phyloP scores from a whole-genome alignment of 2,797 vertebrate species.

The Cuculus canorus region DNA sequence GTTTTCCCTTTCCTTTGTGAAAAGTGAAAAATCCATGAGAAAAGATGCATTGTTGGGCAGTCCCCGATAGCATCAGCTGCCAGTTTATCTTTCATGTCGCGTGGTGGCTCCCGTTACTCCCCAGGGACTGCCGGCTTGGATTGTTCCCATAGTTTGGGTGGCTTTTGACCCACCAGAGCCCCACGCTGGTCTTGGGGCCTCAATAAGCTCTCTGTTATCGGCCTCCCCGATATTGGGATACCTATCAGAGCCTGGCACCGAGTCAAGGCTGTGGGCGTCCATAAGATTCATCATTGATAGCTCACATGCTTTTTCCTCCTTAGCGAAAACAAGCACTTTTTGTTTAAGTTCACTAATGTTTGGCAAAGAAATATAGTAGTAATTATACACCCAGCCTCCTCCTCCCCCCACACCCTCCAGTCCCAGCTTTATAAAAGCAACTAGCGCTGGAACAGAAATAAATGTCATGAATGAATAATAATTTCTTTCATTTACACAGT shows the following conservation, averaged over 20 bases:
- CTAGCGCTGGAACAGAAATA: constrained; percentile 71
- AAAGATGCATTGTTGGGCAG: constrained; percentile 48
- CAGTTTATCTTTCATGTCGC: constrained; percentile 59
- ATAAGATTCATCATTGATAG: constrained; percentile 69
- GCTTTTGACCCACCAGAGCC: constrained; percentile 66
- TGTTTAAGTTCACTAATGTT: constrained; percentile 82
- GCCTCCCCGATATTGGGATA: constrained; percentile 52
- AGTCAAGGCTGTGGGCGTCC: constrained; percentile 75
- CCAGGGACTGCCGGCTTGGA: constrained; percentile 68
- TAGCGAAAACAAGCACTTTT: constrained; percentile 80
- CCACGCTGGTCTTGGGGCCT: constrained; percentile 60
- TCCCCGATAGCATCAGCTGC: constrained; percentile 49
- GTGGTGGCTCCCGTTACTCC: constrained; percentile 72
- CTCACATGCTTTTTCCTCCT: constrained; percentile 79
- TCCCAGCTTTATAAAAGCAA: constrained; percentile 65
- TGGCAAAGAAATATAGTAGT: constrained; percentile 77
- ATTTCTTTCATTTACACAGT: constrained; percentile 79
- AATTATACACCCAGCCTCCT: constrained; percentile 72
- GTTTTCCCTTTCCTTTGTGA: constrained; percentile 35
- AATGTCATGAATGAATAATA: constrained; percentile 80
- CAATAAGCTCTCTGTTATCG: constrained; percentile 80
- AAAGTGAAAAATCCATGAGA: constrained; percentile 34
- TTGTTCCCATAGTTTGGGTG: constrained; percentile 79
- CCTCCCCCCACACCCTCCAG: background rate
- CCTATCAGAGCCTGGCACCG: constrained; percentile 68